phyloP scores from a whole-genome alignment of 2,113 vertebrate genomes.

The Corythornis cristatus region DNA sequence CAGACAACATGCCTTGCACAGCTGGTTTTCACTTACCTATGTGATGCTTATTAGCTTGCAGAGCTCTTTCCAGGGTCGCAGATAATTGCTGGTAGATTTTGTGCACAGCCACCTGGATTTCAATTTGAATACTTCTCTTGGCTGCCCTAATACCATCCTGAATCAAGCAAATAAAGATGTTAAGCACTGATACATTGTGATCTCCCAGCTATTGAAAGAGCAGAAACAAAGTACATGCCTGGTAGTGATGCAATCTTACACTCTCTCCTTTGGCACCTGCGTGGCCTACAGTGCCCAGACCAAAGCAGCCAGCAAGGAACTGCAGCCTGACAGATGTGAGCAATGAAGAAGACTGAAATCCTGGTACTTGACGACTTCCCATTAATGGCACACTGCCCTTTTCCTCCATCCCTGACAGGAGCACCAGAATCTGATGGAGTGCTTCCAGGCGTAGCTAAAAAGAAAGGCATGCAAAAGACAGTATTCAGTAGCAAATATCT shows the following conservation, averaged over 20 bases:
- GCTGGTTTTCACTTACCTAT: constrained; percentile 80
- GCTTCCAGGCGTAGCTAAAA: constrained; percentile 92
- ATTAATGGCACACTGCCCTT: constrained; percentile 82
- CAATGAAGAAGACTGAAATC: constrained; percentile 89
- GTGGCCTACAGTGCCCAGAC: constrained; percentile 88
- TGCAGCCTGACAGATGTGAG: constrained; percentile 95
- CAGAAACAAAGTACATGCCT: constrained; percentile 74
- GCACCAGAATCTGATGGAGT: constrained; percentile 94
- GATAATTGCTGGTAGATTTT: constrained; percentile 98
- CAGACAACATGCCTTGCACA: not conserved
- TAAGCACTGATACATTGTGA: not conserved
- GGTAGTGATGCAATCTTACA: constrained; percentile 94
- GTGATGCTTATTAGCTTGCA: constrained; percentile 95
- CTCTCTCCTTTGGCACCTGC: constrained; percentile 88
- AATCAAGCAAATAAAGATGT: constrained; percentile 7
- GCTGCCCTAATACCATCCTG: constrained; percentile 95
- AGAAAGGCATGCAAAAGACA: constrained; percentile 16
- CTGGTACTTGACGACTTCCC: constrained; percentile 72
- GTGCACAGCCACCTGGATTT: constrained; percentile 95
- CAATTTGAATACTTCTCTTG: constrained; percentile 90
- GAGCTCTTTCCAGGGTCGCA: constrained; percentile 90
- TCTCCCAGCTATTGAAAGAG: not conserved
- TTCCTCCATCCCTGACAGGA: constrained; percentile 97
- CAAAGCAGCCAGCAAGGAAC: constrained; percentile 96
- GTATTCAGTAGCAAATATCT: not conserved